Conservation (phyloP, 1,140 invertebrate genomes). For the Apis florea region DNA sequence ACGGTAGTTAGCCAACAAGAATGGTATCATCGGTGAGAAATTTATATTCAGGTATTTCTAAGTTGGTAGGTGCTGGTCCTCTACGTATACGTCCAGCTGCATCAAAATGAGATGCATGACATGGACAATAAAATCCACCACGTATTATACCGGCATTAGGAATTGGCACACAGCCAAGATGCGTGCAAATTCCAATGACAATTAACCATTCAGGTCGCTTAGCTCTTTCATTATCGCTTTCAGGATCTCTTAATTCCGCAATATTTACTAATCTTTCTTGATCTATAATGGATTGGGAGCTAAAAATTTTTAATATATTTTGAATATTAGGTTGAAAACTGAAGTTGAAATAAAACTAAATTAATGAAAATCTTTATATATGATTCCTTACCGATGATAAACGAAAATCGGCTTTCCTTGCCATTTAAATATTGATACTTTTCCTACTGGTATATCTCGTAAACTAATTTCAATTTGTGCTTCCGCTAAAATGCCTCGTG, state of each 20-base stretch:
- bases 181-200: conserved; percentile 93
- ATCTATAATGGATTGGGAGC: conserved; percentile 82
- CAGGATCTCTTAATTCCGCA: conserved; percentile 86
- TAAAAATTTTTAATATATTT: too few species aligned
- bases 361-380: background rate
- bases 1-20: conserved; percentile 81
- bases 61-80: conserved; percentile 92
- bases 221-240: conserved; percentile 84
- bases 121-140: conserved; percentile 93
- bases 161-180: conserved; percentile 93
- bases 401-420: conserved; percentile 71
- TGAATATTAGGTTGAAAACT: background rate
- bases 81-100: conserved; percentile 90
- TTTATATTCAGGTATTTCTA: conserved; percentile 88
- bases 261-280: conserved; percentile 84
- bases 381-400: conserved; percentile 62
- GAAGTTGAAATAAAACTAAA: background rate
- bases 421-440: conserved; percentile 67
- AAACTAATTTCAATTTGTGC: conserved; percentile 68
- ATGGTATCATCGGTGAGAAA: conserved; percentile 83
- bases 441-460: conserved; percentile 60
- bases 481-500: conserved; percentile 67
- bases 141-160: conserved; percentile 88
- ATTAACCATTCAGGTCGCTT: conserved; percentile 88
- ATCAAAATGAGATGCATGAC: conserved; percentile 96